phyloP scores from a whole-genome alignment of 2,113 vertebrate species.

The Microtus oregoni region DNA sequence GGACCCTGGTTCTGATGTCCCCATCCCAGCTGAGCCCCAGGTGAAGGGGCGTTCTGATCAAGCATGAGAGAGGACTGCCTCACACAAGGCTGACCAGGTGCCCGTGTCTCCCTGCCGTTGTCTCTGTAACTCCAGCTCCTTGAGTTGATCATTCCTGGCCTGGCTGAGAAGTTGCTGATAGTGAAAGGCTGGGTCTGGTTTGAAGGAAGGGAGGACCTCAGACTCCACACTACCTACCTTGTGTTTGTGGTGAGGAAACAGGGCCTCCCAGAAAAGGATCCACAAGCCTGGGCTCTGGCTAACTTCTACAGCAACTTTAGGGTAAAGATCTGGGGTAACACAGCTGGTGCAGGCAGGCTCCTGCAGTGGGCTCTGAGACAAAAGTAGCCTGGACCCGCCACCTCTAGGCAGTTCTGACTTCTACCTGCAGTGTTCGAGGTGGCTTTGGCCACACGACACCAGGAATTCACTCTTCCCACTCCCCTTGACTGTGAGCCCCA shows the following conservation, averaged over 20 bases:
- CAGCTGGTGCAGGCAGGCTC: not conserved
- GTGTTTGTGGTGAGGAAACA: fast-evolving
- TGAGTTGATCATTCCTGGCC: fast-evolving
- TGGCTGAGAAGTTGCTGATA: not conserved
- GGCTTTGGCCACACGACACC: fast-evolving
- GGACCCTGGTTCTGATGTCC: not conserved
- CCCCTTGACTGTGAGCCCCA: fast-evolving
- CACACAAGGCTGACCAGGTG: fast-evolving
- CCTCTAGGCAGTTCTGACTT: too few relatives aligned
- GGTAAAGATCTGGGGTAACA: fast-evolving
- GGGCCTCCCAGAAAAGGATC: not conserved
- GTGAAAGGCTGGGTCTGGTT: fast-evolving
- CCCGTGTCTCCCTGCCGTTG: fast-evolving
- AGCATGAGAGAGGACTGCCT: fast-evolving
- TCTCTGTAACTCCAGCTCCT: too few relatives aligned
- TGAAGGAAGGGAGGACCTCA: not conserved
- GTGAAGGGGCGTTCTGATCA: fast-evolving
- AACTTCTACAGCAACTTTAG: fast-evolving
- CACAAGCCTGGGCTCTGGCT: fast-evolving
- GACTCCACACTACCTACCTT: fast-evolving
- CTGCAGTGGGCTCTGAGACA: fast-evolving
- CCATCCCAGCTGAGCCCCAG: not conserved
- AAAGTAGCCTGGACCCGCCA: not conserved
- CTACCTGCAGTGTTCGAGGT: fast-evolving
- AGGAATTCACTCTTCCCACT: not conserved